These are phyloP conservation scores for Phlogophora meticulosa DNA, from an alignment of 2,888 invertebrate species.

Conservation along the genomic window DNA sequence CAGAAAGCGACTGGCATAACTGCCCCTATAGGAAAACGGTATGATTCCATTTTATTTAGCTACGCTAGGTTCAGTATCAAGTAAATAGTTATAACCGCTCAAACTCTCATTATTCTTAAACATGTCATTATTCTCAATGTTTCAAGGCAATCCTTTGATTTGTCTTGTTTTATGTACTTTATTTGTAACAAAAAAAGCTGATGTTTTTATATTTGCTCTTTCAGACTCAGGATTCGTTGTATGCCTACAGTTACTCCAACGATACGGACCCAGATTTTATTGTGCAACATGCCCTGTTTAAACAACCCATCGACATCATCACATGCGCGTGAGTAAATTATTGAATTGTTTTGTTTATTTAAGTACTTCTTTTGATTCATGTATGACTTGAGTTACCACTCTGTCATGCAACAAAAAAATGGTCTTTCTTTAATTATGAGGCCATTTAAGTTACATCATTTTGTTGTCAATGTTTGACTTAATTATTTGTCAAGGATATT, in stretches of 20 bases:
- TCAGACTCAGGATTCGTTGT: conserved; percentile 16
- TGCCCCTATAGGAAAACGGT: conserved; percentile 42
- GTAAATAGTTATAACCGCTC: no score
- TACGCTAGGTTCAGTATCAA: not conserved
- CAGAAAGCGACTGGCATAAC: conserved; percentile 39
- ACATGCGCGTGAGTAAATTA: conserved; percentile 47
- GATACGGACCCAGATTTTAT: conserved; percentile 6
- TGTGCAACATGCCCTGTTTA: conserved; percentile 26
- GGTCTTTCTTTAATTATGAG: no score
- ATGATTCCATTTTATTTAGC: not conserved
- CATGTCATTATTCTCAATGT: not conserved
- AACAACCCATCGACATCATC: conserved; percentile 26
- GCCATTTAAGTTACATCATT: conserved; percentile 1
- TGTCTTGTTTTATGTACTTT: not conserved
- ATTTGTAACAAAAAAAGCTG: not conserved
- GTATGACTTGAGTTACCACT: no score
- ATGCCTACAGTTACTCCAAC: not conserved
- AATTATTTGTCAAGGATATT: not conserved
- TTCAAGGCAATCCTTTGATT: no score
- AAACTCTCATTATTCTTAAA: not conserved
- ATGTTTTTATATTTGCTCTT: conserved; percentile 8
- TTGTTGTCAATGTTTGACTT: not conserved
- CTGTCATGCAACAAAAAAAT: not conserved
- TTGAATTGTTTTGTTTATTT: not conserved
- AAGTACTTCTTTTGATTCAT: not conserved